Percentiles rank a stretch among this genome's conserved stretches.
phyloP scores from a whole-genome alignment of 2,113 vertebrate genomes.

The Sander vitreus region DNA sequence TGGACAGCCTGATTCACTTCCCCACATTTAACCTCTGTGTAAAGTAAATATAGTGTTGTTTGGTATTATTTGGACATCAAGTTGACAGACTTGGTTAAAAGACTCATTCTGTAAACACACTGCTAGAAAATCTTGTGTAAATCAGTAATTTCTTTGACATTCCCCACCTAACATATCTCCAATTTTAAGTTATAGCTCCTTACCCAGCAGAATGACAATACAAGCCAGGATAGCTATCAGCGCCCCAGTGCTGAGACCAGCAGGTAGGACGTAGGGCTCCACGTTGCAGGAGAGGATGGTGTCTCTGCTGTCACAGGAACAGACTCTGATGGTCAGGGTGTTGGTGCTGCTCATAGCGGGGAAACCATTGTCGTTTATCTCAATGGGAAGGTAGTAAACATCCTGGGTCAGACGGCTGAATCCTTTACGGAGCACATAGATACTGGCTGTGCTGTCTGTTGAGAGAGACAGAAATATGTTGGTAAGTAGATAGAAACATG shows the following conservation, averaged over 20 bases:
- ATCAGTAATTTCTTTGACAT: neutral
- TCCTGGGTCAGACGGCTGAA: constrained; percentile 94
- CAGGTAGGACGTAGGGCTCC: constrained; percentile 91
- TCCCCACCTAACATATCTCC: neutral
- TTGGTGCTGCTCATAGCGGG: constrained; percentile 94
- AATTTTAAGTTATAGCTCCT: constrained; percentile 29
- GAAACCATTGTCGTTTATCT: constrained; percentile 92
- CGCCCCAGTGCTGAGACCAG: constrained; percentile 94
- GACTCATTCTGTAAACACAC: neutral
- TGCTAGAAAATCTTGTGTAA: neutral
- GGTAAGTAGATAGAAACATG: neutral
- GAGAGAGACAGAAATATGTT: neutral
- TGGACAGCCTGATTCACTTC: neutral
- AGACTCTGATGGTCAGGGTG: constrained; percentile 94
- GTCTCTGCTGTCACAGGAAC: constrained; percentile 90
- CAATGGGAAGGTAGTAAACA: constrained; percentile 91
- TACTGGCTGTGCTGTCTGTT: constrained; percentile 91
- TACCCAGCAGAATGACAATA: constrained; percentile 95
- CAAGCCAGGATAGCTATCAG: constrained; percentile 97
- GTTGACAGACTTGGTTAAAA: neutral
- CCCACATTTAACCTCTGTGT: neutral
- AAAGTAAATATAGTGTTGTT: constrained; percentile 8
- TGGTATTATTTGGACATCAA: neutral
- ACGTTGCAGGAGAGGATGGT: constrained; percentile 92
- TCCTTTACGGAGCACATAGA: constrained; percentile 89